These are phyloP conservation scores for Sebastes steindachneri DNA, from an alignment of 2,797 vertebrate genomes.

Conservation along the genomic window DNA sequence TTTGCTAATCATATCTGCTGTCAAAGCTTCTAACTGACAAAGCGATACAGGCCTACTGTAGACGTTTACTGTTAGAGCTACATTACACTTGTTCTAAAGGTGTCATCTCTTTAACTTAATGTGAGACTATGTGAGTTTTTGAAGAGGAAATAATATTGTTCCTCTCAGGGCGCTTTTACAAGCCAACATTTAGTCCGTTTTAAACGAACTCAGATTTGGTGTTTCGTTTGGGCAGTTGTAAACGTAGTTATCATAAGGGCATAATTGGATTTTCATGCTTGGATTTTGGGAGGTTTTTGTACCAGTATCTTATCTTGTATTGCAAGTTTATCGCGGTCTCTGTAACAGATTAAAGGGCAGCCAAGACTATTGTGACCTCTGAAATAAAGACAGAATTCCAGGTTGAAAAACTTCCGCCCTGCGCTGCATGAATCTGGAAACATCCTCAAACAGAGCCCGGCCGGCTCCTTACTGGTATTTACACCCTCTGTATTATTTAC, in stretches of 20 bases:
- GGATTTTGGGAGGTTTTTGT: not conserved
- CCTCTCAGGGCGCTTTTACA: not conserved
- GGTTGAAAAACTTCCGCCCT: slow-evolving; percentile 16
- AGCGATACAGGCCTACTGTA: not conserved
- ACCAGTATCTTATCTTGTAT: not conserved
- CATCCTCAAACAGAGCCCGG: slow-evolving; percentile 12
- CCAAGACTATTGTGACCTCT: slow-evolving; percentile 32
- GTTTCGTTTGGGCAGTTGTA: too few species aligned
- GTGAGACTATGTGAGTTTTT: not conserved
- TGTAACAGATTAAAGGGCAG: slow-evolving; percentile 22
- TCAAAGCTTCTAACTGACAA: not conserved
- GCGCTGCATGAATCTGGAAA: slow-evolving; percentile 16
- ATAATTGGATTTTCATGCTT: not conserved
- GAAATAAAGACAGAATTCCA: slow-evolving; percentile 21
- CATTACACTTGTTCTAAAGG: not conserved
- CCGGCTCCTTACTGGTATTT: slow-evolving; percentile 38
- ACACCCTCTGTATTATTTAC: slow-evolving; percentile 55
- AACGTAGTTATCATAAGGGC: too few species aligned
- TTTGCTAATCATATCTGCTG: slow-evolving; percentile 5
- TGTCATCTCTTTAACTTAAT: not conserved
- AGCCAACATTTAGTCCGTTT: not conserved
- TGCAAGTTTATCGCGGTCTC: slow-evolving; percentile 1
- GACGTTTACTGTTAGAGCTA: not conserved
- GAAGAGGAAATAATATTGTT: not conserved
- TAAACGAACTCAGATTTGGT: fast-evolving